A percentile compares a stretch with the other conserved stretches of the same genome.
These are phyloP conservation scores for Clarias magur DNA, from an alignment of 2,113 vertebrate genomes.

Conservation along the genomic window DNA sequence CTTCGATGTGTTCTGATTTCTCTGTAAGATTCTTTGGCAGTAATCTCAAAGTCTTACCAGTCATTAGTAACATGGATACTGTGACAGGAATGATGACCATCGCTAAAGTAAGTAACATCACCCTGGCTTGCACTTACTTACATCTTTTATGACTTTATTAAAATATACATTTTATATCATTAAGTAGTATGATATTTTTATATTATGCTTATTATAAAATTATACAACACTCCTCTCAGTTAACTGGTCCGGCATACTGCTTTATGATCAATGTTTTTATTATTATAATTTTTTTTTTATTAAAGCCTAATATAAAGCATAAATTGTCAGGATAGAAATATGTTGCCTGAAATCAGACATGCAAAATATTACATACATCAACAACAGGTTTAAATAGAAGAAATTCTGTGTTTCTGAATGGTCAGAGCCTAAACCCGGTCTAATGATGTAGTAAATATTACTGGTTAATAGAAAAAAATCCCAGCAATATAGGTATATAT, in stretches of 20 bases:
- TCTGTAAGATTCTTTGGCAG: slow-evolving; percentile 82
- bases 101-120: slow-evolving; percentile 80
- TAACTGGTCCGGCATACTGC: neutral
- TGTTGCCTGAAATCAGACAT: neutral
- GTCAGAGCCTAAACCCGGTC: neutral
- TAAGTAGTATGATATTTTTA: neutral
- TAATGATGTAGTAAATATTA: neutral
- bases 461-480: neutral
- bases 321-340: neutral
- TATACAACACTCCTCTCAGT: neutral
- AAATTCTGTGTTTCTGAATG: neutral
- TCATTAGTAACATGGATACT: slow-evolving; percentile 78
- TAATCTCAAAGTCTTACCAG: slow-evolving; percentile 84
- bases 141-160: neutral
- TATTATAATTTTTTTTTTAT: too few species aligned
- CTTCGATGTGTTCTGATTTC: slow-evolving; percentile 42
- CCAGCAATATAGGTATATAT: neutral
- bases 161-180: neutral
- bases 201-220: neutral
- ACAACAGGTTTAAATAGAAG: neutral
- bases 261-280: neutral
- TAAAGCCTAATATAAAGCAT: too few species aligned
- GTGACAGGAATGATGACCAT: slow-evolving; percentile 85
- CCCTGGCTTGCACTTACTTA: neutral
- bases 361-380: neutral